phyloP scores from a whole-genome alignment of 2,888 invertebrate genomes.

The Stegana nigrithorax region DNA sequence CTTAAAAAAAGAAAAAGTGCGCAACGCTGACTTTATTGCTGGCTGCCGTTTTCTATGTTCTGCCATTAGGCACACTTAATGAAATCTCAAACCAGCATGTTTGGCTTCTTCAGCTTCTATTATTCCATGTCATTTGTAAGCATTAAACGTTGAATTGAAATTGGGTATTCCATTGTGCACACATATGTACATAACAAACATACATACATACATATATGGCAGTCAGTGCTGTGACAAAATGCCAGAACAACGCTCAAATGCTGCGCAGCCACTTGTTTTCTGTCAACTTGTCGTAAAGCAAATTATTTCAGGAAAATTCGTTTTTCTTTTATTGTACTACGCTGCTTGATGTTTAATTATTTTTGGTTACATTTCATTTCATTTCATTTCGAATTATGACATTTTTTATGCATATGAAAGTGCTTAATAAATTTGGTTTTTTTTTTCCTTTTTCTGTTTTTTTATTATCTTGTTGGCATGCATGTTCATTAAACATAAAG shows the following conservation, averaged over 20 bases:
- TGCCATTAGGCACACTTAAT: neutral
- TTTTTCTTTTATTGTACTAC: too few relatives aligned
- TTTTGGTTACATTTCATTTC: conserved; percentile 47
- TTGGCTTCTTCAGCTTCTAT: too few relatives aligned
- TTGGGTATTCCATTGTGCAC: neutral
- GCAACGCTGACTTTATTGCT: conserved; percentile 21
- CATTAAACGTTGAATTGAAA: conserved; percentile 2
- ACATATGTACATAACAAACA: neutral
- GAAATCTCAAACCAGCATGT: conserved; percentile 1
- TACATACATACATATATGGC: too few relatives aligned
- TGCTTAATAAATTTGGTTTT: too few relatives aligned
- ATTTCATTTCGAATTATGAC: conserved; percentile 52
- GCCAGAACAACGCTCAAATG: conserved; percentile 5
- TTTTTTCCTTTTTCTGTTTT: too few relatives aligned
- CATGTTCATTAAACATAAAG: neutral
- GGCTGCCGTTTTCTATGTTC: conserved; percentile 16
- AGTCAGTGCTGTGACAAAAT: neutral
- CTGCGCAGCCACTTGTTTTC: conserved; percentile 16
- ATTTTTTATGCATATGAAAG: conserved; percentile 37
- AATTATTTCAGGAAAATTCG: conserved; percentile 16
- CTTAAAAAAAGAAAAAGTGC: conserved; percentile 12
- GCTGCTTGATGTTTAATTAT: conserved; percentile 50
- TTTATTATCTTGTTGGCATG: too few relatives aligned
- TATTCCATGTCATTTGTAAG: conserved; percentile 5
- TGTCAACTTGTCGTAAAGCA: neutral